A percentile compares a stretch with the other conserved stretches of the same genome.
Conservation (phyloP, 1,140 invertebrate species). For the Harpegnathos saltator region DNA sequence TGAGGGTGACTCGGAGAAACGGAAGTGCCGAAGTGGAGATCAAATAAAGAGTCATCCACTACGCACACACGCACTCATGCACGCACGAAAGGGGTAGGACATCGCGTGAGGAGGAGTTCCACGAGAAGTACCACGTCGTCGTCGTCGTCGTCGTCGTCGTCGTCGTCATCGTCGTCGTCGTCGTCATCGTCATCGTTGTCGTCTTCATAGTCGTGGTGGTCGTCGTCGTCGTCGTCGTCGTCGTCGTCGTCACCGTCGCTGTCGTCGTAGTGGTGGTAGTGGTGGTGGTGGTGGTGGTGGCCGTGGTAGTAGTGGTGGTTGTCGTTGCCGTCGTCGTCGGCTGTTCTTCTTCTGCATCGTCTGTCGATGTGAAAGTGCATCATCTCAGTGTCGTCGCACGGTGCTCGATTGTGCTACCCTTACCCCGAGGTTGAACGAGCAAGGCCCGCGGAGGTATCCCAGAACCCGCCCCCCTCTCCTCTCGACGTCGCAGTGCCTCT, state of each 20-base stretch:
- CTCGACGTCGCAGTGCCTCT: conserved; percentile 77
- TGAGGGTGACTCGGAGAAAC: conserved; percentile 7
- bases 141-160: conserved; percentile 21
- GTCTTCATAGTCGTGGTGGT: conserved; percentile 38
- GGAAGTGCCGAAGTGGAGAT: not conserved
- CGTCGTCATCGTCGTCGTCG: not conserved
- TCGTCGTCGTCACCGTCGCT: too few relatives aligned
- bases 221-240: conserved; percentile 23
- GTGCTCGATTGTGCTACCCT: conserved; percentile 67
- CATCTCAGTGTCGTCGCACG: conserved; percentile 65
- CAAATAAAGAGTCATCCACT: conserved; percentile 11
- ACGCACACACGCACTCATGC: not conserved
- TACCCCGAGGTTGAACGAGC: conserved; percentile 63
- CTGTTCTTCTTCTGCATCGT: conserved; percentile 34
- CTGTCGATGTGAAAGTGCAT: conserved; percentile 66
- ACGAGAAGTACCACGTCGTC: conserved; percentile 20
- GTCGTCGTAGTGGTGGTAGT: not conserved
- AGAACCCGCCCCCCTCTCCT: conserved; percentile 73
- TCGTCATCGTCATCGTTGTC: conserved; percentile 7
- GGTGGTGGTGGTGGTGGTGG: not conserved
- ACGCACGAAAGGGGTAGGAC: not conserved
- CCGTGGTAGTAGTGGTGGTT: conserved; percentile 34
- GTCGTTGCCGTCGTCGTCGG: conserved; percentile 29
- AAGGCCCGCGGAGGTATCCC: conserved; percentile 76
- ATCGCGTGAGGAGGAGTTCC: conserved; percentile 31